Percentiles rank a stretch among this genome's conserved stretches.
Conservation (phyloP, 2,797 vertebrate species). For the Siniperca scherzeri region DNA sequence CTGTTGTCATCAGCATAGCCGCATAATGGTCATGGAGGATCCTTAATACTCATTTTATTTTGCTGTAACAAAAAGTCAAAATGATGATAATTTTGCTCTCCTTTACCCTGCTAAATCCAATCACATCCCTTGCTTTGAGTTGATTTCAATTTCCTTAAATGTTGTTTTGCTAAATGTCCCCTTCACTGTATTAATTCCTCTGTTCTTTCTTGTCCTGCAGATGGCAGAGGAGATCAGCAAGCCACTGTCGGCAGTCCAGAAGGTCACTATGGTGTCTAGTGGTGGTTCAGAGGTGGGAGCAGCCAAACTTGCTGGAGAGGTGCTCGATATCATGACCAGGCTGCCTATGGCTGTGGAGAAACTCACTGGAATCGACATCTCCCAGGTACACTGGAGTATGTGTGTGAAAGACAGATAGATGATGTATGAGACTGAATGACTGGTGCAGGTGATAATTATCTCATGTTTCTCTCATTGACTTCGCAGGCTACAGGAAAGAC, state of each 20-base stretch:
- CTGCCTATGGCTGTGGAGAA: slow-evolving; percentile 89
- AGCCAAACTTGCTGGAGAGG: slow-evolving; percentile 91
- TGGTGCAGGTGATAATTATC: not conserved
- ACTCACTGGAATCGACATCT: slow-evolving; percentile 91
- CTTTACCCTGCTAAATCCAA: not conserved
- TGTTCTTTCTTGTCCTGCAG: slow-evolving; percentile 69
- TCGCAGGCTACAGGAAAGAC: slow-evolving; percentile 66
- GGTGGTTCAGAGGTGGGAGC: slow-evolving; percentile 90
- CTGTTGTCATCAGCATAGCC: no score
- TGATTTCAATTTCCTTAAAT: not conserved
- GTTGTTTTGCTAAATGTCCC: not conserved
- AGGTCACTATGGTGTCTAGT: slow-evolving; percentile 94
- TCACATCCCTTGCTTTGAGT: not conserved
- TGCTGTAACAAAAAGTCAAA: not conserved
- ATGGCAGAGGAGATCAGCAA: slow-evolving; percentile 93
- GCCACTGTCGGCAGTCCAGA: slow-evolving; percentile 86
- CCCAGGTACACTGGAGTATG: slow-evolving; percentile 83
- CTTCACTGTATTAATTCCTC: not conserved
- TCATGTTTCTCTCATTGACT: slow-evolving; percentile 2
- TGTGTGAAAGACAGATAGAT: not conserved
- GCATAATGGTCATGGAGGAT: no score
- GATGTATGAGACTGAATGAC: not conserved
- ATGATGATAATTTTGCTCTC: not conserved
- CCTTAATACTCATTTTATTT: not conserved
- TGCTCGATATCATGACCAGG: slow-evolving; percentile 91